Evolutionary conservation across 2,888 invertebrate species (phyloP).

Genomic region (Cryptocheilus praepositus): DNA sequence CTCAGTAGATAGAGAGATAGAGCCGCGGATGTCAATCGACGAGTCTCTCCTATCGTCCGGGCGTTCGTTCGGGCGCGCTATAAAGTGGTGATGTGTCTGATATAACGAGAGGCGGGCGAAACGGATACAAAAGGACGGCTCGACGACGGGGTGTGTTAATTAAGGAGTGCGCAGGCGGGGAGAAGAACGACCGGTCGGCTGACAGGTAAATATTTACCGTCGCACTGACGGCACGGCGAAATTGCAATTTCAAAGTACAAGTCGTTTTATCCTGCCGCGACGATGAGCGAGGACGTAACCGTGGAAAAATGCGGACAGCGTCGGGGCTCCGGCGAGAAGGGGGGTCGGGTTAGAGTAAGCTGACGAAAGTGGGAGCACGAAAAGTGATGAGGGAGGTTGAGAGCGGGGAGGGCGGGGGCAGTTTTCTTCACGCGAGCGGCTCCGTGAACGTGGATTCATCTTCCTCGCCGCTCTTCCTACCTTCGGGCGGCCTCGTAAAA

Average conservation of each 20-base stretch:
- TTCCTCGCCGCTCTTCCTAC: constrained; percentile 12
- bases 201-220: constrained; percentile 70
- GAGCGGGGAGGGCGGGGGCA: not conserved
- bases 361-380: not conserved
- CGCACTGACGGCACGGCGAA: constrained; percentile 43
- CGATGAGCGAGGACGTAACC: no score
- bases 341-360: not conserved
- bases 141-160: constrained; percentile 7
- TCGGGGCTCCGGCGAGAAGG: no score
- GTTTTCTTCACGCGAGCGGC: constrained; percentile 18
- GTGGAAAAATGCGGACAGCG: no score
- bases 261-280: constrained; percentile 38
- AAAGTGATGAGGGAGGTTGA: not conserved
- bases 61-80: no score
- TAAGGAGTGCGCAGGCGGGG: constrained; percentile 1
- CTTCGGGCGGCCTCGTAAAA: constrained; percentile 20
- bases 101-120: not conserved
- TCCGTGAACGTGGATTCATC: constrained; percentile 18
- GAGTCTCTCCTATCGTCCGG: no score
- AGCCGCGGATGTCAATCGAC: no score
- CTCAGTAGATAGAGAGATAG: no score
- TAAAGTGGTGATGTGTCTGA: not conserved
- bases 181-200: constrained; percentile 30
- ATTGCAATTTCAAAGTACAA: constrained; percentile 51
- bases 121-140: not conserved